phyloP scores from a whole-genome alignment of 2,113 vertebrate species.

The Pimephales promelas region DNA sequence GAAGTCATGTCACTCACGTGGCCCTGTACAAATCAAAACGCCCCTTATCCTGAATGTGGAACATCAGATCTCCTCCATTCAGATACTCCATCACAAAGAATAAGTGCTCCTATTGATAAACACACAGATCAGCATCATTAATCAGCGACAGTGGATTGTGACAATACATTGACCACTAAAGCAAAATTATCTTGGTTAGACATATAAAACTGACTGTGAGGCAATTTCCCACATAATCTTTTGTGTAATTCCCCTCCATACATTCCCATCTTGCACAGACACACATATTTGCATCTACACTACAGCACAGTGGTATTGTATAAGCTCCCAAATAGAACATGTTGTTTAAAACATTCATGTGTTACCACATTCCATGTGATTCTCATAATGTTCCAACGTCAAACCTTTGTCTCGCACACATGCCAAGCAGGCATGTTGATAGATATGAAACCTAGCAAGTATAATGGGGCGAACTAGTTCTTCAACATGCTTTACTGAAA shows the following conservation, averaged over 20 bases:
- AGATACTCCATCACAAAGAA: conserved; percentile 99
- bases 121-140: neutral
- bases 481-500: neutral
- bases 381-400: neutral
- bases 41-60: conserved; percentile 98
- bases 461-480: neutral
- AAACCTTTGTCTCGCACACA: neutral
- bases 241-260: neutral
- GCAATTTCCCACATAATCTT: neutral
- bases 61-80: conserved; percentile 97
- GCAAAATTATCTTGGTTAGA: neutral
- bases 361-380: neutral
- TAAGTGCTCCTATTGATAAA: conserved; percentile 85
- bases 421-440: neutral
- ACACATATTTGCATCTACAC: no score
- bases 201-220: neutral
- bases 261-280: neutral
- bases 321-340: neutral
- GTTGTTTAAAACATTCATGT: neutral
- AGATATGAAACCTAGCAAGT: neutral
- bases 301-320: no score
- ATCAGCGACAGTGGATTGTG: neutral
- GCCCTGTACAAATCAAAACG: conserved; percentile 93
- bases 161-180: neutral
- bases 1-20: conserved; percentile 78